Conservation (phyloP, 2,797 vertebrate species). For the Lepidocolaptes lacrymiger region DNA sequence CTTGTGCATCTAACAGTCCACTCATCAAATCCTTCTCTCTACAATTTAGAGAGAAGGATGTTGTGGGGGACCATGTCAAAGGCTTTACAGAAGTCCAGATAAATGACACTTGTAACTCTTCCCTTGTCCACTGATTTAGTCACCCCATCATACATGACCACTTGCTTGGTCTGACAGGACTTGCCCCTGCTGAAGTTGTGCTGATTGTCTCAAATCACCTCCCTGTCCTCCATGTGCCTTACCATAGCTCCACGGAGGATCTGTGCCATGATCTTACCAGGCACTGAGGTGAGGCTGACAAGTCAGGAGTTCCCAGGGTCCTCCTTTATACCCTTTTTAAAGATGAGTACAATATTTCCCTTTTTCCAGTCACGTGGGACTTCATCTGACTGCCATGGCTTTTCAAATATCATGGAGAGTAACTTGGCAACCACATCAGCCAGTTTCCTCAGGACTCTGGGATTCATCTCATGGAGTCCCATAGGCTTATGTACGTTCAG, state of each 20-base stretch:
- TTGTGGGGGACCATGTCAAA: not conserved
- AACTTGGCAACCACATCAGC: not conserved
- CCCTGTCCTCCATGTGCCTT: not conserved
- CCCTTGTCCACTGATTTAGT: not conserved
- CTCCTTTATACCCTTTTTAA: not conserved
- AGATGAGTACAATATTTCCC: not conserved
- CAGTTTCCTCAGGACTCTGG: not conserved
- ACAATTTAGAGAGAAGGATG: not conserved
- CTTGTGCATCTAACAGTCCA: not conserved
- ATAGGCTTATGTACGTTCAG: fast-evolving
- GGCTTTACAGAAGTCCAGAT: not conserved
- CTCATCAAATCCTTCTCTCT: not conserved
- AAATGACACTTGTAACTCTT: not conserved
- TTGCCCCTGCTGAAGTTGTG: not conserved
- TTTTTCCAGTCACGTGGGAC: not conserved
- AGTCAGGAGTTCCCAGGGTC: not conserved
- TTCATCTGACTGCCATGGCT: not conserved
- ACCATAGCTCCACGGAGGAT: not conserved
- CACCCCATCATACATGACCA: not conserved
- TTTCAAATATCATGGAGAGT: not conserved
- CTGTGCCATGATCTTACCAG: not conserved
- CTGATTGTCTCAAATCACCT: not conserved
- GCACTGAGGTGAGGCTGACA: not conserved
- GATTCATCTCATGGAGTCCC: not conserved
- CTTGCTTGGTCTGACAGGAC: not conserved